These are phyloP conservation scores for Minunthozetes semirufus DNA, from an alignment of 2,888 invertebrate species.

Conservation along the genomic window DNA sequence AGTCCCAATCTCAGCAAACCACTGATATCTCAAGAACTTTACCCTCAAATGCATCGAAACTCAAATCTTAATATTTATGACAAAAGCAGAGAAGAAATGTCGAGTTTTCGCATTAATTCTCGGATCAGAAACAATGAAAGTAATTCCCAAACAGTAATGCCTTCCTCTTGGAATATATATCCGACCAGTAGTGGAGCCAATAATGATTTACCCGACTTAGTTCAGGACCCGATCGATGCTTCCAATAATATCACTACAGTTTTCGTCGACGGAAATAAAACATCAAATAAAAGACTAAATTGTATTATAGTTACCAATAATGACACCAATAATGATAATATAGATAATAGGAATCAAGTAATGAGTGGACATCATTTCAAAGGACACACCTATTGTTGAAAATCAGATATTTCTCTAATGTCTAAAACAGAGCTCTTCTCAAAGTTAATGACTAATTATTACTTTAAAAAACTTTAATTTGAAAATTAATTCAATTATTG, in stretches of 20 bases:
- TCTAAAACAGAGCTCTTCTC: background rate
- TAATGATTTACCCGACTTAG: slow-evolving; percentile 14
- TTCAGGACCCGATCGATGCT: slow-evolving; percentile 19
- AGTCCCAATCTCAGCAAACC: slow-evolving; percentile 8
- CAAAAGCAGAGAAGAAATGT: slow-evolving; percentile 11
- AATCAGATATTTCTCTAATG: background rate
- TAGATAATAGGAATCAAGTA: background rate
- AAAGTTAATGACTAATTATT: background rate
- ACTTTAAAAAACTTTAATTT: background rate
- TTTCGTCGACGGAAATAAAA: slow-evolving; percentile 5
- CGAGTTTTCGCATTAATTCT: background rate
- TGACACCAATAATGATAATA: background rate
- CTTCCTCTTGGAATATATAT: slow-evolving; percentile 16
- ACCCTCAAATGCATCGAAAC: slow-evolving; percentile 11
- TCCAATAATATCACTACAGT: slow-evolving; percentile 16
- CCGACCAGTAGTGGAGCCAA: background rate
- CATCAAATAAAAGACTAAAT: background rate
- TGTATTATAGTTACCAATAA: background rate
- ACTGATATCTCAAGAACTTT: slow-evolving; percentile 13
- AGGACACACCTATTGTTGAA: slow-evolving; percentile 1
- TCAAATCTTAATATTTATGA: slow-evolving; percentile 34
- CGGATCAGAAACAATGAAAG: background rate
- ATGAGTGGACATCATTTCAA: background rate
- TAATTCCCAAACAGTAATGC: background rate
- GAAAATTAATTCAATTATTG: background rate